phyloP scores from a whole-genome alignment of 2,888 invertebrate species.

The Gerris lacustris region DNA sequence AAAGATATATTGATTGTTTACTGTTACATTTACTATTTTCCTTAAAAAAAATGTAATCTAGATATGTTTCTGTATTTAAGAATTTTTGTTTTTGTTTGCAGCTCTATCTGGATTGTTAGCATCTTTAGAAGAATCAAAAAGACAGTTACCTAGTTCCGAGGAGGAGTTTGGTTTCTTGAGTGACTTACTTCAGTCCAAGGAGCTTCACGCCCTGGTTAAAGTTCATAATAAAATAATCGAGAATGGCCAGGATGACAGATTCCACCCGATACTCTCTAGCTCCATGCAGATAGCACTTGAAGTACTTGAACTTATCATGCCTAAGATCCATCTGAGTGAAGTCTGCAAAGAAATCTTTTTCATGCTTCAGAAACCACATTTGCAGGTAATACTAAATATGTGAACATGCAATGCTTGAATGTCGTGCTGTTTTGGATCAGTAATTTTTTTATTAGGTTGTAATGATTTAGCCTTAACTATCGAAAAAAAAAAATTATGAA shows the following conservation, averaged over 20 bases:
- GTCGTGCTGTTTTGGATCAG: no score
- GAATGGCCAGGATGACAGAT: constrained; percentile 70
- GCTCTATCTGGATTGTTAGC: constrained; percentile 66
- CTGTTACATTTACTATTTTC: no score
- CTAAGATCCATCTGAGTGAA: constrained; percentile 52
- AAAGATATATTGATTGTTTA: no score
- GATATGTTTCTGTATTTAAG: constrained; percentile 7
- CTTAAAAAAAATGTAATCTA: not conserved
- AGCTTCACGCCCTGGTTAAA: constrained; percentile 78
- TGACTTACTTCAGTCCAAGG: constrained; percentile 70
- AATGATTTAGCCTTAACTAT: no score
- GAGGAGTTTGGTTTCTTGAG: constrained; percentile 77
- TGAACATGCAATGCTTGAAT: not conserved
- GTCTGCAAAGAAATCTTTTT: constrained; percentile 68
- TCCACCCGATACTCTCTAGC: constrained; percentile 71
- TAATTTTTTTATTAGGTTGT: no score
- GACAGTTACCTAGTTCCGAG: constrained; percentile 51
- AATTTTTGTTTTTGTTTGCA: constrained; percentile 35
- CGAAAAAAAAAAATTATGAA: no score
- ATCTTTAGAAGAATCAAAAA: constrained; percentile 69
- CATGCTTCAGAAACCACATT: constrained; percentile 70
- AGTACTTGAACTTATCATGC: constrained; percentile 63
- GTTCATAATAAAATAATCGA: constrained; percentile 80
- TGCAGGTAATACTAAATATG: constrained; percentile 53
- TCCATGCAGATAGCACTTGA: constrained; percentile 68